Evolutionary conservation across 2,113 vertebrate genomes (phyloP), one percentile per base, ranked within the genome.

Genomic region (Toxotes jaculatrix): DNA sequence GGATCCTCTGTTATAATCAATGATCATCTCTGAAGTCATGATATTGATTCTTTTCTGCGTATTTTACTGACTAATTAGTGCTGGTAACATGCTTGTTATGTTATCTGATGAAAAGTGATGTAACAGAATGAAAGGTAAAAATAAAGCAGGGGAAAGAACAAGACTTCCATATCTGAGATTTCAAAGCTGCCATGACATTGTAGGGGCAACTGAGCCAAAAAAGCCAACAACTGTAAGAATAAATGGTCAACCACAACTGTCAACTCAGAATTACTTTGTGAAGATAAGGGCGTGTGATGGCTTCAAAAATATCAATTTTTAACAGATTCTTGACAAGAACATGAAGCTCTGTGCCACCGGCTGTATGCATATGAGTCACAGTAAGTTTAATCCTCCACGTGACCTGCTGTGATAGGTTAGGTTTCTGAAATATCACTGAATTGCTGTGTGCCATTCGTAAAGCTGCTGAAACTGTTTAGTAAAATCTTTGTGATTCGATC

Each of bases 1-100:
- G 27, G 7, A 53, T 49, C 47, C 40, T 57, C 62, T 45, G 8
- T 66, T 21, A 36, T 38, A 68, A 75, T 43, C 65, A 55, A 62
- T 70, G 11, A 73, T 71, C 31, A 82, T 61, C 36, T 79, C 75
- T 51, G 4, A 57, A 71, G 49, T 40, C n/a, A 19, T 38, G 8
- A 19, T 70, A 86, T 74, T 59, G 70, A 88, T 81, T 60, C 1
- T 78, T 74, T 57, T 42, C 38, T 73, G 19, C 34, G 3, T 47
- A 27, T 72, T 82, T 63, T 85, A 55, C 40, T 19, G 49, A 45
- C 59, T 65, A 83, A 77, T 87, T 68, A 87, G 51, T 34, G n/a
- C 59, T 43, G 4, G 9, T 57, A 31, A 1, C 66, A 38, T 17
- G 45, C 40, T 79, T 1, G 40, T 68, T 59, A 65, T 63, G 14